A percentile compares a stretch with the other conserved stretches of the same genome.
These are phyloP conservation scores for Lacerta bilineata DNA, from an alignment of 2,797 vertebrate genomes.

Conservation along the genomic window DNA sequence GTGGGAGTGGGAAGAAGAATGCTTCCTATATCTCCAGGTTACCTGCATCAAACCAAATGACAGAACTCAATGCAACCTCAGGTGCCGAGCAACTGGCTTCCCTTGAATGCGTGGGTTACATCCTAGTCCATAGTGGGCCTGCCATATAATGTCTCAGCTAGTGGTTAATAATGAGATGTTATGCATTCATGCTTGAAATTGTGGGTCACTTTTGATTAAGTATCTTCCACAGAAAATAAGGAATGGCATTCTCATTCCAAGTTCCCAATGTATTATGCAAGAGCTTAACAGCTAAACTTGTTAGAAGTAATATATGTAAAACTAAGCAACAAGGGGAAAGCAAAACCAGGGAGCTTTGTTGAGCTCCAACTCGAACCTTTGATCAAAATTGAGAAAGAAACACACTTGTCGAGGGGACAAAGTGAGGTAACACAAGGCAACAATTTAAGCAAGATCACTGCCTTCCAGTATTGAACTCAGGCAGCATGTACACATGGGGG, in stretches of 20 bases:
- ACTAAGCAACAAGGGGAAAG: slow-evolving; percentile 11
- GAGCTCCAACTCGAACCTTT: slow-evolving; percentile 7
- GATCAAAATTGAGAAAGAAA: slow-evolving; percentile 47
- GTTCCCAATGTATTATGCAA: slow-evolving; percentile 59
- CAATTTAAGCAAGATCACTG: not conserved
- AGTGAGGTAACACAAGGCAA: not conserved
- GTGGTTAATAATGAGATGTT: slow-evolving; percentile 66
- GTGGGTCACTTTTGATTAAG: slow-evolving; percentile 81
- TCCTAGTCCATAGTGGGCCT: slow-evolving; percentile 35
- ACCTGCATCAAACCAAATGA: not conserved
- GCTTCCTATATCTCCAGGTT: not conserved
- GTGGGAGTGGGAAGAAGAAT: too few species aligned
- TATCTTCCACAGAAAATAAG: slow-evolving; percentile 71
- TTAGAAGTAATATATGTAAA: slow-evolving; percentile 61
- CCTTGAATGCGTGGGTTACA: slow-evolving; percentile 44
- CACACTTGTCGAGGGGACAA: not conserved
- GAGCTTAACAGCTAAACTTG: slow-evolving; percentile 69
- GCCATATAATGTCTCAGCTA: slow-evolving; percentile 46
- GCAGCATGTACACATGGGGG: too few species aligned
- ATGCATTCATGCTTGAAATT: slow-evolving; percentile 79
- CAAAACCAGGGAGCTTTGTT: slow-evolving; percentile 36
- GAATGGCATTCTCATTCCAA: slow-evolving; percentile 61
- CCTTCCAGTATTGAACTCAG: too few species aligned
- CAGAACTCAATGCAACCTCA: slow-evolving; percentile 20
- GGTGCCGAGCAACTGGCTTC: slow-evolving; percentile 29